These are phyloP conservation scores for Patiria miniata DNA, from an alignment of 35 echinoderm and acorn worm species.

Conservation along the genomic window DNA sequence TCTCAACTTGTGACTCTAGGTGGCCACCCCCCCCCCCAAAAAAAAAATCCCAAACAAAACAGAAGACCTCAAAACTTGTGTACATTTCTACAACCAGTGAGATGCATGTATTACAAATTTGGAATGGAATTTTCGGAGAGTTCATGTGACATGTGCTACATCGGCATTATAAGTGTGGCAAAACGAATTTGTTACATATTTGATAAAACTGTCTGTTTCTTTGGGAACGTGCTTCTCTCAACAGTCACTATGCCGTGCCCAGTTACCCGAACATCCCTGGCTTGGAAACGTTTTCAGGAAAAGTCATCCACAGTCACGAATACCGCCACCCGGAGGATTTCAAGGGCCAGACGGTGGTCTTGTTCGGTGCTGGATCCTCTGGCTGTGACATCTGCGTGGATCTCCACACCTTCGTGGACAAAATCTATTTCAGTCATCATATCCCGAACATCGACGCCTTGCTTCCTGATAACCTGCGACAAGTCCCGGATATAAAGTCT, in stretches of 20 bases:
- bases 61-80: neutral
- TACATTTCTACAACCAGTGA: no score
- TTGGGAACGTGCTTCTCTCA: conserved; percentile 13
- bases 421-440: conserved; percentile 68
- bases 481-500: conserved; percentile 34
- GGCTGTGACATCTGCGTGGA: conserved; percentile 77
- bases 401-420: conserved; percentile 42
- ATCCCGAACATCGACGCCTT: neutral
- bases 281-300: conserved; percentile 63
- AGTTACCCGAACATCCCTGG: conserved; percentile 63
- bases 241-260: conserved; percentile 82
- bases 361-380: conserved; percentile 81
- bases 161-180: no score
- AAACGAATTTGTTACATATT: neutral
- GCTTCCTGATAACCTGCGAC: conserved; percentile 64
- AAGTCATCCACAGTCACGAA: conserved; percentile 71
- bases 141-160: no score
- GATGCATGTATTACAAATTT: no score
- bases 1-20: no score
- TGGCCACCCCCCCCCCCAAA: no score
- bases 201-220: neutral
- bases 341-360: conserved; percentile 59
- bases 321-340: conserved; percentile 73
- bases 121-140: no score
- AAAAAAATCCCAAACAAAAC: neutral